Evolutionary conservation across 2,888 invertebrate species (phyloP), one percentile per base, ranked within the genome.

Genomic region (Entomobrya proxima): DNA sequence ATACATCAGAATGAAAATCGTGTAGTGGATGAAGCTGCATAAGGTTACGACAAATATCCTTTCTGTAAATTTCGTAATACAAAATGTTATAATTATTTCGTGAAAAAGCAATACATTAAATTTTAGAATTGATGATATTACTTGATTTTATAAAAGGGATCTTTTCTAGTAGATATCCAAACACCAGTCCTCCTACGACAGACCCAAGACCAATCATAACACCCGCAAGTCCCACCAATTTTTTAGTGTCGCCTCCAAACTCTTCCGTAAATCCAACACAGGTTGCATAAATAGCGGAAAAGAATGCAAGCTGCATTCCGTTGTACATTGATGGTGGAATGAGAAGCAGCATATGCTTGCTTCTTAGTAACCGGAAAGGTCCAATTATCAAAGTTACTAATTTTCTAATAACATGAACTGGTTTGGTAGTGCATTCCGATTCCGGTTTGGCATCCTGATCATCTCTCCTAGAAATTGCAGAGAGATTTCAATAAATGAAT

Each of bases 151-250:
- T 95, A 0, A 96, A 97, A 91, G n/a, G n/a, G n/a, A n/a, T n/a
- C n/a, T 95, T 96, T 84, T 95, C 94, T 0, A 98, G 98, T 32
- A 98, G 93, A 83, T 98, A 94, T n/a, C 98, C 98, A 93, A 99
- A 99, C 0, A 96, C 91, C 0, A 95, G 95, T 3, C 98, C 98
- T 87, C 98, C 96, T 9, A 85, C 92, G 0, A 98, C 97, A 93
- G 98, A 98, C 78, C 99, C 99, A 88, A 96, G 91, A 47, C 99
- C 99, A 90, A 98, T 96, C 91, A 97, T 96, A 87, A 99, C 98
- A 0, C 98, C 98, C 0, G 97, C 97, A 6, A 99, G 93, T 0
- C 98, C 98, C 32, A 98, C 95, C 21, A 98, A 93, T 89, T 96
- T 95, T 91, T 98, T 98, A 0, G 95, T 95, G 76, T 95, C 94